Base-by-base conservation (phyloP, 2,113 vertebrate genomes). In the Microtus richardsoni region DNA sequence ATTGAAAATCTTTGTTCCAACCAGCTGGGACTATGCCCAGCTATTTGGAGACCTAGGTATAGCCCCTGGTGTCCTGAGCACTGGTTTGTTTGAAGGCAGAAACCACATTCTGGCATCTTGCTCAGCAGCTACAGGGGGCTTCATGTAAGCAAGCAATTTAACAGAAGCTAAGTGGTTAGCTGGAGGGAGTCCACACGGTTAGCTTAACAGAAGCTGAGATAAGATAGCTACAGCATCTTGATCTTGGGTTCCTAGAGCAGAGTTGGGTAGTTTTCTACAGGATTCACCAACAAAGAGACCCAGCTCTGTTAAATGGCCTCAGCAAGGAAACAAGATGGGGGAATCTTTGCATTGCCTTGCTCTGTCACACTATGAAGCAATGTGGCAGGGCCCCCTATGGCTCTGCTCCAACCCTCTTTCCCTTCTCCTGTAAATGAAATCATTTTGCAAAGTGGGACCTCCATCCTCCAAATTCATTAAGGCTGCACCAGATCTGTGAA, bases 361-460 rank as follows among this genome's bases (percentile, higher is more conserved):
- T 7, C 58, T 83, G 7, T 62, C 58, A 84, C 2, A 84, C 88
- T 52, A 6, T 73, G 73, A 78, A 26, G 22, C n/a, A 68, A 24
- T 16, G 6, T 88, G 73, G 70, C 30, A 95, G n/a, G 17, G 70
- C 44, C 39, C 74, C 41, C 52, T 41, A 30, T 26, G 41, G 16
- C 58, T 82, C 30, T 77, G 8, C 47, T 74, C n/a, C 36, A 58
- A 41, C 6, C 33, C 10, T 93, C 33, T 91, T 82, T 80, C 70
- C 3, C n/a, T 91, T 93, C 74, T 75, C 44, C 64, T 88, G 22
- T 7, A 90, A 95, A 39, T 79, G 22, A 30, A 73, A 77, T 92
- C 11, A 77, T 94, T 96, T 33, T 93, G 21, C 10, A 87, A 96
- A 83, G 62, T 87, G 36, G 10, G 6, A 1, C 26, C 19, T n/a